These are phyloP conservation scores for Microcebus tavaratra DNA, from an alignment of 2,113 vertebrate genomes.

Conservation along the genomic window DNA sequence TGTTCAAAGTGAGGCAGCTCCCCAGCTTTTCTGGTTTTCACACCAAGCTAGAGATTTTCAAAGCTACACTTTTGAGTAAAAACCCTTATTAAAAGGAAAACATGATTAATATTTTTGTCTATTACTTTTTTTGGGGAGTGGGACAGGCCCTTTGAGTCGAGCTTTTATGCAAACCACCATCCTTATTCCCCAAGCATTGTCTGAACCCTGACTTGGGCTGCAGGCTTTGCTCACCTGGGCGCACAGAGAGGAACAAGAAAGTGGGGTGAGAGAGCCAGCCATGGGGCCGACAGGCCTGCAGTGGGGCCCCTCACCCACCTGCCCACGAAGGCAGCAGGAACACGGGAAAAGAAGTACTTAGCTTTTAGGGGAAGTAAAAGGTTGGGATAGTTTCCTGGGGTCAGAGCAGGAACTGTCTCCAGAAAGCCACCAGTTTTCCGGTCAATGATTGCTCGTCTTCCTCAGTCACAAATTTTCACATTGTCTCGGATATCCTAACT, in stretches of 20 bases:
- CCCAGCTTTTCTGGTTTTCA: constrained; percentile 81
- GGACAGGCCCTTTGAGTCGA: not conserved
- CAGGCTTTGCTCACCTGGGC: accelerated
- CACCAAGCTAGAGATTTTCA: constrained; percentile 83
- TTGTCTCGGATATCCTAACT: not conserved
- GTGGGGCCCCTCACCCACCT: not conserved
- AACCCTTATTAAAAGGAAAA: constrained; percentile 86
- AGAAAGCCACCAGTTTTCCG: not conserved
- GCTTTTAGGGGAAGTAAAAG: not conserved
- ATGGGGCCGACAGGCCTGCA: not conserved
- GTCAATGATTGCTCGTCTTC: accelerated
- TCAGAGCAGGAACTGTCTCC: accelerated
- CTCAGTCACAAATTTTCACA: accelerated
- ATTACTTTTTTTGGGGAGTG: constrained; percentile 77
- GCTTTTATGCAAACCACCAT: not conserved
- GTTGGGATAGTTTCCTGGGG: not conserved
- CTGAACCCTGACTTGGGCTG: accelerated
- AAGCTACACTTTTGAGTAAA: constrained; percentile 84
- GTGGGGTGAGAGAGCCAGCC: too few species aligned
- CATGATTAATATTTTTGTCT: constrained; percentile 79
- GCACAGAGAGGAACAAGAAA: not conserved
- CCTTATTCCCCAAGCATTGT: accelerated
- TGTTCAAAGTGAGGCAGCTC: constrained; percentile 65
- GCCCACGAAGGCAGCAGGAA: accelerated
- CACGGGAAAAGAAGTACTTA: accelerated